phyloP scores from a whole-genome alignment of 1,140 invertebrate genomes.

The Piezodorus guildinii region DNA sequence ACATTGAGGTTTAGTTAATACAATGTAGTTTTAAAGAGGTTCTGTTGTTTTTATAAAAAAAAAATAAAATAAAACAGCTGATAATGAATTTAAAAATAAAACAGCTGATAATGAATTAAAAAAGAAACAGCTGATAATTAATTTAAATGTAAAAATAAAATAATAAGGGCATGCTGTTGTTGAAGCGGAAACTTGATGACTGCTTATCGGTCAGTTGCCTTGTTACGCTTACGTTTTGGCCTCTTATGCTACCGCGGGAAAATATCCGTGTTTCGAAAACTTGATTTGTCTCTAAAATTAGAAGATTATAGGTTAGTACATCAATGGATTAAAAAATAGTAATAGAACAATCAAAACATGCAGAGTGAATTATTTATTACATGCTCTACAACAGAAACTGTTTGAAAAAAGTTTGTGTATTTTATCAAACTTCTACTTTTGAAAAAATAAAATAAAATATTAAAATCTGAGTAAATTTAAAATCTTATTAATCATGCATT shows the following conservation, averaged over 20 bases:
- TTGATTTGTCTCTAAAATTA: conserved; percentile 22
- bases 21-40: too few relatives aligned
- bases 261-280: conserved; percentile 22
- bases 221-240: conserved; percentile 9
- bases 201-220: conserved; percentile 4
- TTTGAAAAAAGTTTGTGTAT: too few relatives aligned
- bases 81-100: not conserved
- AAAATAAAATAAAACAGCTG: not conserved
- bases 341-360: too few relatives aligned
- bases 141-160: not conserved
- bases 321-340: too few relatives aligned
- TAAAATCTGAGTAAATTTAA: too few relatives aligned
- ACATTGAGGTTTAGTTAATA: too few relatives aligned
- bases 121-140: not conserved
- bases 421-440: too few relatives aligned
- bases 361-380: too few relatives aligned
- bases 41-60: not conserved
- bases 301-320: conserved; percentile 1
- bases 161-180: not conserved
- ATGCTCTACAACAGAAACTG: too few relatives aligned
- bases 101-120: not conserved
- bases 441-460: too few relatives aligned
- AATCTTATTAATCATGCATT: too few relatives aligned
- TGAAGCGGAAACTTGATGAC: not conserved
- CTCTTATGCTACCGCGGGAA: conserved; percentile 19